These are phyloP conservation scores for Hirtodrosophila trivittata DNA, from an alignment of 2,888 invertebrate genomes.

Conservation along the genomic window DNA sequence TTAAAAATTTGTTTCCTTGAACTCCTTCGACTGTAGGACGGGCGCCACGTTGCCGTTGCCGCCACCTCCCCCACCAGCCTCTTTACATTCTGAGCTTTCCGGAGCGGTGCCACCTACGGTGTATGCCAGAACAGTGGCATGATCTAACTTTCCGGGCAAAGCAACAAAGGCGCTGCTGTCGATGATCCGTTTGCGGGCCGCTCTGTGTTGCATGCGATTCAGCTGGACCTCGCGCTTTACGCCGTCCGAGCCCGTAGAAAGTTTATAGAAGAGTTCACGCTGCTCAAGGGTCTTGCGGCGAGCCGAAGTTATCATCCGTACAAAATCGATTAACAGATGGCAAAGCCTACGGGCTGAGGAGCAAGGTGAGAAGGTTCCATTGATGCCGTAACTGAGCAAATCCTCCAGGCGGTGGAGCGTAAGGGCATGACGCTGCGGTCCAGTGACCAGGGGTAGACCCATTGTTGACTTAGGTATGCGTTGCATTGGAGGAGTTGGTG, in stretches of 20 bases:
- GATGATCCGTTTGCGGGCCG: conserved; percentile 88
- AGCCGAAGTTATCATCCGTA: conserved; percentile 90
- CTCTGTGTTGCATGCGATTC: conserved; percentile 87
- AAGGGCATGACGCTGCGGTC: conserved; percentile 90
- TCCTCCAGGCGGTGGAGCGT: conserved; percentile 91
- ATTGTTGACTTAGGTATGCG: conserved; percentile 85
- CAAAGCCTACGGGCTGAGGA: conserved; percentile 88
- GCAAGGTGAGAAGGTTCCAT: conserved; percentile 87
- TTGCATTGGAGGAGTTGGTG: conserved; percentile 40
- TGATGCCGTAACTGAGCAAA: conserved; percentile 88
- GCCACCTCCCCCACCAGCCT: conserved; percentile 34
- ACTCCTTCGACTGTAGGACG: conserved; percentile 81
- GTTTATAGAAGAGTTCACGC: conserved; percentile 89
- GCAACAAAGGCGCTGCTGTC: conserved; percentile 88
- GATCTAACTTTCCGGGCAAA: conserved; percentile 94
- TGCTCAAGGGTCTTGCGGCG: conserved; percentile 93
- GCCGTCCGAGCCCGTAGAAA: conserved; percentile 85
- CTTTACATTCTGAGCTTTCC: conserved; percentile 5
- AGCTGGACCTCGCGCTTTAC: conserved; percentile 85
- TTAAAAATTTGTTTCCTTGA: conserved; percentile 83
- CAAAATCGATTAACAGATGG: conserved; percentile 90
- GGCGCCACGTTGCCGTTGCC: conserved; percentile 57
- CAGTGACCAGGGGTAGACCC: conserved; percentile 88
- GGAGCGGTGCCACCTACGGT: conserved; percentile 86
- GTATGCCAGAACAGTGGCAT: conserved; percentile 93